Conservation (phyloP, 1,140 invertebrate genomes). For the Lethocerus indicus region DNA sequence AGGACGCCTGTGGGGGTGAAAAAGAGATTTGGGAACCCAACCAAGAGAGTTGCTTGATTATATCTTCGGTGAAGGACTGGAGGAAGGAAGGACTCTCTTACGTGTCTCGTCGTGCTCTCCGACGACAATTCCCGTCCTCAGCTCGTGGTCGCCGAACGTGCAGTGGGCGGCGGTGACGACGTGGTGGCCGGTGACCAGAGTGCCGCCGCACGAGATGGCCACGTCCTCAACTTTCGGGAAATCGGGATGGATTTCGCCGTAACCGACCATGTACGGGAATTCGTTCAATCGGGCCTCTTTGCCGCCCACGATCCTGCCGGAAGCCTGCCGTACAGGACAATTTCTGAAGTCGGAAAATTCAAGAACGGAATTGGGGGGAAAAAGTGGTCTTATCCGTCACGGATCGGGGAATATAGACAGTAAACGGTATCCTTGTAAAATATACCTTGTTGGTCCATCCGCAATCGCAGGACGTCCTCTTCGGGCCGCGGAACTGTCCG, state of each 20-base stretch:
- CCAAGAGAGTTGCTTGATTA: no score
- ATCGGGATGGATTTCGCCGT: background rate
- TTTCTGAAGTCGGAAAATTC: background rate
- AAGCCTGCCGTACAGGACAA: background rate
- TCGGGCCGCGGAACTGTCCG: background rate
- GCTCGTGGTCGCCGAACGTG: background rate
- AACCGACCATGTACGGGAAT: background rate
- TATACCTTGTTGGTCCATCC: conserved; percentile 1
- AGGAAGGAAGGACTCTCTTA: no score
- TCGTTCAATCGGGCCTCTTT: background rate
- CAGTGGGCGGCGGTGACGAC: background rate
- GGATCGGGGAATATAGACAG: background rate
- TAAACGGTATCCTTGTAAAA: background rate
- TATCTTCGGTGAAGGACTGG: no score
- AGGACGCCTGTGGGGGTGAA: no score
- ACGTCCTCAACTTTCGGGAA: no score
- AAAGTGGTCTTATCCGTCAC: background rate
- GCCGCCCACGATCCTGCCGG: background rate
- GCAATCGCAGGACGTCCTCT: conserved; percentile 1
- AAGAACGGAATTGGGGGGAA: background rate
- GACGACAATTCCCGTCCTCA: background rate
- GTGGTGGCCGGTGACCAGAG: background rate
- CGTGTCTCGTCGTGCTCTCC: conserved; percentile 1
- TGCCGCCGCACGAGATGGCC: background rate
- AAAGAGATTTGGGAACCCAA: no score